Base-by-base conservation (phyloP, 2,113 vertebrate species). In the Bostrychus sinensis region DNA sequence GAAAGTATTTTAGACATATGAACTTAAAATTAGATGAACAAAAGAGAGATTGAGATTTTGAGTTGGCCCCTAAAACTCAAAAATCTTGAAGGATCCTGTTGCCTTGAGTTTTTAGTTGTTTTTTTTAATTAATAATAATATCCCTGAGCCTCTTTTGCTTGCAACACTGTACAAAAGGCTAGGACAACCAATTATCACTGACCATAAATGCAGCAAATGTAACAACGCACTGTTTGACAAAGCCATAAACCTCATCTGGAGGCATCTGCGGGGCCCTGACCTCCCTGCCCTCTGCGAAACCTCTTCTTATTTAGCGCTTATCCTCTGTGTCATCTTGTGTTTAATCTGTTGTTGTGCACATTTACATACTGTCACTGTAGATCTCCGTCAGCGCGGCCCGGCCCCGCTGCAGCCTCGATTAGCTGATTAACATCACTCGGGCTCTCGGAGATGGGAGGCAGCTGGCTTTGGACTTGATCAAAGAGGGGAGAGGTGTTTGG, bases 331-430 rank as follows among this genome's bases (percentile, higher is more conserved):
- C 75, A 73, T 62, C 61, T 50, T 14, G 53, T 20, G 50, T 82
- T 79, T 70, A 57, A 78, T 68, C 62, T 69, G 75, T 81, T 83
- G 59, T 81, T 75, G 62, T 61, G 57, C 32, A 0, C 72, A 75
- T 78, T 80, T 82, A 72, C 71, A 78, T 57, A 7, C 59, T 72
- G 76, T 78, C 72, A 67, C 55, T 60, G 25, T 20, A 38, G 46
- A 77, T 81, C 74, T 72, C 63, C 16, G 25, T 86, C 78, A 78
- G 17, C 43, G 23, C 9, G 36, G 37, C 43, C 54, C 41, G 7
- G 58, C 61, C 6, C 61, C 65, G 57, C 48, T 6, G 2, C 62
- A 23, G 3, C 7, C 56, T 67, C 71, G 25, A 81, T 84, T 86
- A 82, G 30, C 58, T 75, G 62, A 78, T 82, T 84, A 77, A 37